Evolutionary conservation across 2,797 vertebrate species (phyloP), one percentile per base, ranked within the genome.

Genomic region (Melopsittacus undulatus): DNA sequence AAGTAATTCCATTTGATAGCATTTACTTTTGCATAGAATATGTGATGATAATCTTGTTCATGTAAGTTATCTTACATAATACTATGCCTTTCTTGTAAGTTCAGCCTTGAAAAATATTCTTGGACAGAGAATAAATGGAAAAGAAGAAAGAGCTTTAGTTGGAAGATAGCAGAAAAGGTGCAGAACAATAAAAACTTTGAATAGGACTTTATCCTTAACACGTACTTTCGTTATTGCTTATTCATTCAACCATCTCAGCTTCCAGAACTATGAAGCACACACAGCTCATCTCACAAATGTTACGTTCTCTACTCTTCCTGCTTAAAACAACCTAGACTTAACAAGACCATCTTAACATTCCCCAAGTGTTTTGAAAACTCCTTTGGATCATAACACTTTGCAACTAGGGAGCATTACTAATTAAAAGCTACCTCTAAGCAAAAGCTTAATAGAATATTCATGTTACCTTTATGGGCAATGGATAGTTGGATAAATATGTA

Each of bases 341-440:
- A 77, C 13, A 38, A 46, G 59, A 42, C 10, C n/a, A 49, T 26
- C 48, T 77, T 34, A 64, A 64, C 7, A 29, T 36, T 81, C 19
- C 13, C 16, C 14, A 30, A 27, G 67, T 23, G 92, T 83, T 68
- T 52, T 40, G 5, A 40, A 80, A 80, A 43, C 67, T 42, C 43
- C 9, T 72, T 75, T 78, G 27, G 27, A 72, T 85, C 61, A 3
- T 30, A 81, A 54, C 12, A 46, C 18, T 69, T 75, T 59, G 24
- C 69, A 89, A 34, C 48, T 85, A 76, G 19, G 82, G 52, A 89
- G 49, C 51, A 52, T 57, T 59, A 79, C 18, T 83, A 95, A 96
- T 92, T 82, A 91, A 83, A 97, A 95, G 30, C 21, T 67, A 54
- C n/a, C 30, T 90, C 34, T 81, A 89, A 89, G 91, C 42, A 81